Percentiles rank a stretch among this genome's conserved stretches.
Evolutionary conservation across 2,113 vertebrate genomes (phyloP).

Genomic region (Pipra filicauda): DNA sequence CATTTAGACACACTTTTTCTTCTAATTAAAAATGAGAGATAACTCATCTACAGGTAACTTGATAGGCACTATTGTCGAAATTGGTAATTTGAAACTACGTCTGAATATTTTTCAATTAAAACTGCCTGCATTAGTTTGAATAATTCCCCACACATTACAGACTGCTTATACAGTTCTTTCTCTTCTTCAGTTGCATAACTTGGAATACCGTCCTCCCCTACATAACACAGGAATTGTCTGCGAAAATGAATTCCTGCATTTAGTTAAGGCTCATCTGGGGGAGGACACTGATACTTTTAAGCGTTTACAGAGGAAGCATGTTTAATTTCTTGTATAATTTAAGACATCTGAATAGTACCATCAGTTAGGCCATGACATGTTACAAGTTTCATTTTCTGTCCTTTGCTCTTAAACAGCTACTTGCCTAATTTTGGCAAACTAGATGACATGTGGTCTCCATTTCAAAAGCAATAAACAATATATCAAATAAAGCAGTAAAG

Average conservation of each 20-base stretch:
- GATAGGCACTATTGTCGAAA: not conserved
- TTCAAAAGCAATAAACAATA: constrained; percentile 42
- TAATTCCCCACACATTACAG: not conserved
- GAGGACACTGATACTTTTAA: not conserved
- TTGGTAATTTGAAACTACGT: not conserved
- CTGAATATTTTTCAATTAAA: not conserved
- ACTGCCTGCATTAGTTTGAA: not conserved
- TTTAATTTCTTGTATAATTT: not conserved
- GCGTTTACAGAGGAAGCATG: not conserved
- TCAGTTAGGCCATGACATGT: not conserved
- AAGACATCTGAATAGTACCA: not conserved
- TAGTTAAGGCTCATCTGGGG: not conserved
- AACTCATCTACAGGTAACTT: not conserved
- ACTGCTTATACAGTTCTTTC: not conserved
- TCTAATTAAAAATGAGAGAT: not conserved
- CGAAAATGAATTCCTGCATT: not conserved
- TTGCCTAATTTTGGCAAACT: constrained; percentile 53
- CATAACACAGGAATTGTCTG: not conserved
- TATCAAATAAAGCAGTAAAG: constrained; percentile 26
- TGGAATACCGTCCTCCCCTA: not conserved
- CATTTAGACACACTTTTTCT: not conserved
- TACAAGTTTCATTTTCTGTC: not conserved
- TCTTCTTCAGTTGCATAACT: not conserved
- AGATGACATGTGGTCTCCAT: constrained; percentile 14
- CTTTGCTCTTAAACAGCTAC: constrained; percentile 30